These are phyloP conservation scores for Campylomormyrus tamandua DNA, from an alignment of 2,113 vertebrate species.

Conservation along the genomic window DNA sequence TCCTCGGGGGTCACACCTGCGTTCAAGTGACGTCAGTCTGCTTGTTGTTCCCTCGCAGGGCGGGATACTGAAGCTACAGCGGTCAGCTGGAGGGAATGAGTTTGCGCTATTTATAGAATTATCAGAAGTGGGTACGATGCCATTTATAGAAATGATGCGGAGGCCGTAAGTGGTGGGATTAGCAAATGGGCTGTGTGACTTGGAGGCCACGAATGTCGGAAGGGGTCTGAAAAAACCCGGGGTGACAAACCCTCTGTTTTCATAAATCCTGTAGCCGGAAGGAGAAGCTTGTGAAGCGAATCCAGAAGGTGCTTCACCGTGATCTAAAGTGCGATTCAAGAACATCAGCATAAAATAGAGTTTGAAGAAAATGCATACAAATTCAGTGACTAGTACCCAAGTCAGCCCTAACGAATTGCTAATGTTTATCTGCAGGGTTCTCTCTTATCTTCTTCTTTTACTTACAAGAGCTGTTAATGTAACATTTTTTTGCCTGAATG, in stretches of 20 bases:
- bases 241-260: background rate
- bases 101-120: background rate
- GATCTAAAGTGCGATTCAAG: background rate
- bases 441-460: background rate
- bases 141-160: background rate
- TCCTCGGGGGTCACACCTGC: background rate
- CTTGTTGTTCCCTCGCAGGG: background rate
- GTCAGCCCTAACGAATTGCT: background rate
- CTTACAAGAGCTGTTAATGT: background rate
- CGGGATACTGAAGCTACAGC: background rate
- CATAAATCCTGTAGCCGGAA: background rate
- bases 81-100: background rate
- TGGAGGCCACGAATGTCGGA: background rate
- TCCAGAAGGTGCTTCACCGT: background rate
- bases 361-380: background rate
- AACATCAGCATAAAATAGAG: background rate
- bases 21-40: background rate
- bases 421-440: background rate
- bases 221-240: background rate
- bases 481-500: background rate
- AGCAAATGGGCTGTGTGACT: background rate
- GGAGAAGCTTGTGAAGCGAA: background rate
- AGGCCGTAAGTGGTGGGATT: background rate
- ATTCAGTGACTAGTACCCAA: background rate
- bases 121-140: background rate